Evolutionary conservation across 2,888 invertebrate species (phyloP).

Genomic region (Dolichomitus sp.): DNA sequence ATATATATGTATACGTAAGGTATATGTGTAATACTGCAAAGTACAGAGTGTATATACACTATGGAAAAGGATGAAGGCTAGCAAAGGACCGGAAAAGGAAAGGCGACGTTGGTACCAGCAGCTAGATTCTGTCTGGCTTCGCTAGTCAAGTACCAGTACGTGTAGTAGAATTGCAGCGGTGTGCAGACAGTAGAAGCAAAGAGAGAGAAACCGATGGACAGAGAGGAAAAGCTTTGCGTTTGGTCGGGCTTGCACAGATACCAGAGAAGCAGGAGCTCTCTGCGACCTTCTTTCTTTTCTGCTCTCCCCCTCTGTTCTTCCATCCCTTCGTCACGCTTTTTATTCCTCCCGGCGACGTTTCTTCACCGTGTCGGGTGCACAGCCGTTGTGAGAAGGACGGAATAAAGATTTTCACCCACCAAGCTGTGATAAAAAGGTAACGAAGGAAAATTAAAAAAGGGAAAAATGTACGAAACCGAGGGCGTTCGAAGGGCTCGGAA

Average conservation of each 20-base stretch:
- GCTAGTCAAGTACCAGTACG: slow-evolving; percentile 30
- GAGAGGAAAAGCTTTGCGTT: slow-evolving; percentile 43
- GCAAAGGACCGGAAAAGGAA: slow-evolving; percentile 51
- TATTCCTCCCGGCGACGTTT: slow-evolving; percentile 35
- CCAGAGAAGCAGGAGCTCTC: slow-evolving; percentile 23
- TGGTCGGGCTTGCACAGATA: slow-evolving; percentile 34
- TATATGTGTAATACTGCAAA: slow-evolving; percentile 34
- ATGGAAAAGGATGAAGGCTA: slow-evolving; percentile 45
- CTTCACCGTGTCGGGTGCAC: slow-evolving; percentile 34
- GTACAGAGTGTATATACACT: slow-evolving; percentile 29
- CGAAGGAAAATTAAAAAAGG: slow-evolving; percentile 13
- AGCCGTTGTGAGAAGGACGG: slow-evolving; percentile 37
- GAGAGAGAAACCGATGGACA: neutral
- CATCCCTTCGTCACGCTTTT: slow-evolving; percentile 25
- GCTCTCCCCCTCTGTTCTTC: slow-evolving; percentile 42
- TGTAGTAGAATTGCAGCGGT: slow-evolving; percentile 11
- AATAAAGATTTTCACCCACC: slow-evolving; percentile 42
- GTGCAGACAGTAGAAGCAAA: neutral
- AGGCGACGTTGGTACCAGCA: slow-evolving; percentile 41
- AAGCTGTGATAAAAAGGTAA: slow-evolving; percentile 24
- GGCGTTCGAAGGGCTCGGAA: slow-evolving; percentile 13
- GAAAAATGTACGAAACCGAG: neutral
- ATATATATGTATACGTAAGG: neutral
- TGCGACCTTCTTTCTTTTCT: slow-evolving; percentile 44
- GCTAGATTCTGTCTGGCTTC: slow-evolving; percentile 51